Percentiles rank a stretch among this genome's conserved stretches.
Evolutionary conservation across 37 sponge, comb jelly and placozoan species (phyloP).

Genomic region (Spongilla lacustris): DNA sequence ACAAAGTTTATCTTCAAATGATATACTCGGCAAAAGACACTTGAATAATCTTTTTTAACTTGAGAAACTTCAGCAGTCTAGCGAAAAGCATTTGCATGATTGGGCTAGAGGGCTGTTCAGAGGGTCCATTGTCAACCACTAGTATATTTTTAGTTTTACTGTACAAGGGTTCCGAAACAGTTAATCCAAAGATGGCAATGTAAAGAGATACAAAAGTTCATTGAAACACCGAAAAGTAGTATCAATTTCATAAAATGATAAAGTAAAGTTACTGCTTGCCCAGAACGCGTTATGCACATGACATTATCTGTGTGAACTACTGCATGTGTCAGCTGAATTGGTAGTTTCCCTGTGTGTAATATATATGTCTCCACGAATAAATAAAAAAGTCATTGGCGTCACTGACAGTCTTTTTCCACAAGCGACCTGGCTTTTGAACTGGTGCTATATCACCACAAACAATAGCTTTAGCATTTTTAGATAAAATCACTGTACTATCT

Average conservation of each 20-base stretch:
- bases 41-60: slow-evolving; percentile 5
- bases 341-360: not conserved
- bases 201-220: slow-evolving; percentile 5
- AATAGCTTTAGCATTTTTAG: slow-evolving; percentile 32
- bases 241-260: slow-evolving; percentile 23
- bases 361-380: not conserved
- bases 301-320: not conserved
- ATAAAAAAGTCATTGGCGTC: slow-evolving; percentile 26
- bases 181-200: slow-evolving; percentile 13
- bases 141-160: not conserved
- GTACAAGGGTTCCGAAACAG: not conserved
- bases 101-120: slow-evolving; percentile 19
- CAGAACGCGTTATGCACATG: slow-evolving; percentile 4
- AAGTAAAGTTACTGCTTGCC: slow-evolving; percentile 20
- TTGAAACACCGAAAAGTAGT: slow-evolving; percentile 6
- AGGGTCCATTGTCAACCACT: slow-evolving; percentile 17
- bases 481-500: not conserved
- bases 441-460: slow-evolving; percentile 16
- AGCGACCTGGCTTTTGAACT: slow-evolving; percentile 12
- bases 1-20: slow-evolving; percentile 8
- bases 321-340: not conserved
- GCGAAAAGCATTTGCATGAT: slow-evolving; percentile 17
- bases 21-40: slow-evolving; percentile 31
- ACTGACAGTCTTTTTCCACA: slow-evolving; percentile 8
- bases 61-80: slow-evolving; percentile 13